Evolutionary conservation across 2,113 vertebrate species (phyloP).

Genomic region (Fregetta grallaria): DNA sequence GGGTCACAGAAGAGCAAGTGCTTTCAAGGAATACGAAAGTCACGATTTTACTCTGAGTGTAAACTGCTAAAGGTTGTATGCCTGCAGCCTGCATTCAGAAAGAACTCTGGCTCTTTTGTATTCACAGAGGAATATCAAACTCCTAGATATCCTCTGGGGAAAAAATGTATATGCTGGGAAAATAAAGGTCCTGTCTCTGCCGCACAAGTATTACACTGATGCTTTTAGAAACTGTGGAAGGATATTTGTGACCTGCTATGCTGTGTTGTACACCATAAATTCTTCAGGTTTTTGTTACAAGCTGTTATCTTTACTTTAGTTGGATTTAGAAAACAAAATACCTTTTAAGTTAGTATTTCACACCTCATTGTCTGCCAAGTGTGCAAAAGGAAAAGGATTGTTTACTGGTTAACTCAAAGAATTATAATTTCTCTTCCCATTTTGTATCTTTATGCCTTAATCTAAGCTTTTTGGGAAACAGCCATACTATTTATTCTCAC

Average conservation of each 20-base stretch:
- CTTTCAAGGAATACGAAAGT: slow-evolving; percentile 15
- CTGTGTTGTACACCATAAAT: neutral
- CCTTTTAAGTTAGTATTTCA: neutral
- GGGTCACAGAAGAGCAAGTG: neutral
- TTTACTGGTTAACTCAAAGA: neutral
- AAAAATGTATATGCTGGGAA: neutral
- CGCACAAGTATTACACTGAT: neutral
- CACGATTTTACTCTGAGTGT: neutral
- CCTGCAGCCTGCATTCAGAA: neutral
- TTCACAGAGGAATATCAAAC: neutral
- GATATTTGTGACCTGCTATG: slow-evolving; percentile 8
- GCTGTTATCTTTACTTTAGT: neutral
- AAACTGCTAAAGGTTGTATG: neutral
- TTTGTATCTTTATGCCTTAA: neutral
- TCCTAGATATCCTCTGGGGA: neutral
- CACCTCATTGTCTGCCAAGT: neutral
- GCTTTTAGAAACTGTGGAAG: neutral
- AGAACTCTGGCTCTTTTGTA: neutral
- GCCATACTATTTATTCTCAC: neutral
- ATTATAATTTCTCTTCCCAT: neutral
- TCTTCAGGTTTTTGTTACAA: neutral
- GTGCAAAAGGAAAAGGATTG: neutral
- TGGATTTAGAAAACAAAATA: neutral
- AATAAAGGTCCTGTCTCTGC: neutral
- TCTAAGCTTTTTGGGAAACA: neutral